Base-by-base conservation (phyloP, 2,113 vertebrate species). In the Proterorhinus semilunaris region DNA sequence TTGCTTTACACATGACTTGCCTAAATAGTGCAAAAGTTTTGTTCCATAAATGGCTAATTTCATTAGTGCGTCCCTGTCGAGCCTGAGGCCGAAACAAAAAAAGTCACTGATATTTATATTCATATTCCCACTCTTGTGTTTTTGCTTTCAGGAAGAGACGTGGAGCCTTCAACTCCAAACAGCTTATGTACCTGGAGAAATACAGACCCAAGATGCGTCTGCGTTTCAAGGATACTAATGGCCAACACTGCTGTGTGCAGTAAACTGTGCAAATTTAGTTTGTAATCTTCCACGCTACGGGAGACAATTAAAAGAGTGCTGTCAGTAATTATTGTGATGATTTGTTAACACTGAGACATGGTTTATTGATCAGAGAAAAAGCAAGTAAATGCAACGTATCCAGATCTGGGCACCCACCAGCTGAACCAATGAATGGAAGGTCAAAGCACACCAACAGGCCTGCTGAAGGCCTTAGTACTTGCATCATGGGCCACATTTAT, bases 141-240 rank as follows among this genome's bases (percentile, higher is more conserved):
- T 15, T 42, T 8, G 64, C 74, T 76, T 27, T 76, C 71, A 98
- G 96, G 92, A 98, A 98, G 92, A 95, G 98, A 94, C 97, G 98
- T 90, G 98, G 98, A 93, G 98, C 98, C 80, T 98, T 99, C 92
- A 99, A 99, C 94, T 96, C 96, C 91, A 99, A 99, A 93, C 98
- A 99, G 94, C 95, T 99, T 92, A 95, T 99, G 92, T 99, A 99
- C 87, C 96, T 99, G 92, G 98, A 99, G 92, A 99, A 99, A 93
- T 99, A 99, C 92, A 93, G 96, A 84, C 95, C 98, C 84, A 98
- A 98, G 91, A 98, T 99, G 95, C 91, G 96, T 82, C 93, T 99
- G 90, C 94, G 95, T 89, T 96, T 95, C 95, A 96, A 95, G 91
- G 96, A 98, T 81, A 91, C 93, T 93, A 98, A 98, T 72, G 94